These are phyloP conservation scores for Amblyraja radiata DNA, from an alignment of 2,797 vertebrate species.

Conservation along the genomic window DNA sequence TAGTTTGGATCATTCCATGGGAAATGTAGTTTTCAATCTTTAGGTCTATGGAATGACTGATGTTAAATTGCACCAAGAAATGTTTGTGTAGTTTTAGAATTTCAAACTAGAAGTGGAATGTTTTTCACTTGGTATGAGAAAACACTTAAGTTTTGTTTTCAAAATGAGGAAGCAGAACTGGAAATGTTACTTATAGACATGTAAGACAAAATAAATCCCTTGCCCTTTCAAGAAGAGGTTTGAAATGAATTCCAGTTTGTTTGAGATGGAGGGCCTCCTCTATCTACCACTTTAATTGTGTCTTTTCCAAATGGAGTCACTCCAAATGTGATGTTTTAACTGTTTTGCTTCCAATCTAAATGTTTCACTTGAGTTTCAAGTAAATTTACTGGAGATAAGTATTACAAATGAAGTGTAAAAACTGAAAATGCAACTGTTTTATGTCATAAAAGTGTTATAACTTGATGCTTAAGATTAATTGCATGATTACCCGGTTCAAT, in stretches of 20 bases:
- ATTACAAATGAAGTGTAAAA: background rate
- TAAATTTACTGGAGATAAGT: background rate
- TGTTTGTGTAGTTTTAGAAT: no score
- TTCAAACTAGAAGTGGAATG: background rate
- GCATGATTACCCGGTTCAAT: background rate
- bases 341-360: background rate
- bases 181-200: background rate
- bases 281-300: background rate
- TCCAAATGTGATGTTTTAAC: background rate
- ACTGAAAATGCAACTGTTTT: background rate
- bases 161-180: background rate
- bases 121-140: background rate
- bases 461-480: background rate
- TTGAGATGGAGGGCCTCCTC: background rate
- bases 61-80: background rate
- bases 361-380: background rate
- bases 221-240: background rate
- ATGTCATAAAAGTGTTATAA: background rate
- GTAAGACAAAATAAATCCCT: background rate
- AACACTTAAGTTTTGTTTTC: background rate
- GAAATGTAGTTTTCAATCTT: background rate
- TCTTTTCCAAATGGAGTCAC: background rate
- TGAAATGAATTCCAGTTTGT: background rate
- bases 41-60: background rate
- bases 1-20: background rate